phyloP scores from a whole-genome alignment of 2,888 invertebrate genomes.

The Megamerina dolium region DNA sequence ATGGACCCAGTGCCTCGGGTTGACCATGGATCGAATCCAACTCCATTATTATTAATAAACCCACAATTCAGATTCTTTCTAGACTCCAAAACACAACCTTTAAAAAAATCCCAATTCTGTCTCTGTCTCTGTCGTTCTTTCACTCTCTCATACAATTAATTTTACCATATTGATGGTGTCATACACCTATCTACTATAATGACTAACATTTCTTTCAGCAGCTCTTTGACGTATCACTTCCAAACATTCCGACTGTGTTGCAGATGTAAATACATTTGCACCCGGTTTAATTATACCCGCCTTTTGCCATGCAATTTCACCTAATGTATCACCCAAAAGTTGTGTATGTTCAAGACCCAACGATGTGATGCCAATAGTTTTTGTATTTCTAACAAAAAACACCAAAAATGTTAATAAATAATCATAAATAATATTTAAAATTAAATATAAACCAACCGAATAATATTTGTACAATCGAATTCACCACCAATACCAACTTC shows the following conservation, averaged over 20 bases:
- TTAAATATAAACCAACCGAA: slow-evolving; percentile 55
- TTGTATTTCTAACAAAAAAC: slow-evolving; percentile 58
- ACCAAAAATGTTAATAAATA: background rate
- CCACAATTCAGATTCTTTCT: too few species aligned
- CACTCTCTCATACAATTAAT: too few species aligned
- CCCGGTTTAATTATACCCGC: slow-evolving; percentile 86
- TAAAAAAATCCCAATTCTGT: too few species aligned
- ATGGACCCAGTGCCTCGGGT: too few species aligned
- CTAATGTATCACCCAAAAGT: slow-evolving; percentile 72
- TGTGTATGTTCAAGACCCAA: slow-evolving; percentile 86
- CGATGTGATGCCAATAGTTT: slow-evolving; percentile 84
- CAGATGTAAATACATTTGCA: slow-evolving; percentile 66
- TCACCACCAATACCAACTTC: slow-evolving; percentile 98
- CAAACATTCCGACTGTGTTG: slow-evolving; percentile 60
- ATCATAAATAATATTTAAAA: slow-evolving; percentile 1
- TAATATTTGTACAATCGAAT: slow-evolving; percentile 88
- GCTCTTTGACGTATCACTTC: slow-evolving; percentile 62
- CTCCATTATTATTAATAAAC: too few species aligned
- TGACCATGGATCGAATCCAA: too few species aligned
- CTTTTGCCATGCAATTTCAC: slow-evolving; percentile 90
- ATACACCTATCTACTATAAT: too few species aligned
- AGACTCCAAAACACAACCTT: too few species aligned
- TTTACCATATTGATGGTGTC: too few species aligned
- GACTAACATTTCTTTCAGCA: slow-evolving; percentile 56
- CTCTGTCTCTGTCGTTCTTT: too few species aligned